Evolutionary conservation across 2,797 vertebrate species (phyloP).

Genomic region (Sitta carolinensis): DNA sequence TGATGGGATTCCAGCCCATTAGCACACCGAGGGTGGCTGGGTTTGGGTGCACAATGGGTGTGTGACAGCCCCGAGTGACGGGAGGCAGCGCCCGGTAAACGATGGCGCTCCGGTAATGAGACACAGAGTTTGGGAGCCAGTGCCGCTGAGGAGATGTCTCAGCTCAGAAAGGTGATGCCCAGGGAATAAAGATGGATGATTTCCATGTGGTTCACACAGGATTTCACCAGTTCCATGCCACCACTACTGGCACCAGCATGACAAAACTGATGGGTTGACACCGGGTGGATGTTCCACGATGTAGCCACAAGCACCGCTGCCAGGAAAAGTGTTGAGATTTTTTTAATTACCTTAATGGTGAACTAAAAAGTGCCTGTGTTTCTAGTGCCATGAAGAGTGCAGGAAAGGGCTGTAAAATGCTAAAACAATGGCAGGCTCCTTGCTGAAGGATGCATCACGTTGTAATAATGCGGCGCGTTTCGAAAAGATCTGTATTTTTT

Average conservation of each 20-base stretch:
- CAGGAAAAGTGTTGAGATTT: conserved; percentile 21
- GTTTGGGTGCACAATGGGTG: conserved; percentile 40
- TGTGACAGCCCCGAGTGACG: background rate
- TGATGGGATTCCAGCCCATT: conserved; percentile 61
- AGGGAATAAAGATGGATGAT: background rate
- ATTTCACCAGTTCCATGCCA: background rate
- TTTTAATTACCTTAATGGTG: conserved; percentile 62
- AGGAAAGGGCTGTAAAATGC: conserved; percentile 60
- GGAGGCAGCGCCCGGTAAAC: conserved; percentile 32
- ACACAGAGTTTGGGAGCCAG: background rate
- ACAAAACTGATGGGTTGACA: conserved; percentile 22
- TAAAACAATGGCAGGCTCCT: conserved; percentile 72
- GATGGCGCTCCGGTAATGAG: background rate
- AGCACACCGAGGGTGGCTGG: background rate
- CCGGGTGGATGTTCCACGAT: background rate
- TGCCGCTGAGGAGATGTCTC: background rate
- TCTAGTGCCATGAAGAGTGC: conserved; percentile 15
- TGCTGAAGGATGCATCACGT: conserved; percentile 70
- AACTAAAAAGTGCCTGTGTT: conserved; percentile 24
- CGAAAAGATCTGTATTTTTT: conserved; percentile 80
- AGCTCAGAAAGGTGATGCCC: background rate
- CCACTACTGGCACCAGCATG: background rate
- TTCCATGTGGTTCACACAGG: background rate
- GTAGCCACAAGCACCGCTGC: background rate
- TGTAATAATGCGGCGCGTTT: conserved; percentile 66